Conservation (phyloP, 2,113 vertebrate species). For the Stegostoma tigrinum region DNA sequence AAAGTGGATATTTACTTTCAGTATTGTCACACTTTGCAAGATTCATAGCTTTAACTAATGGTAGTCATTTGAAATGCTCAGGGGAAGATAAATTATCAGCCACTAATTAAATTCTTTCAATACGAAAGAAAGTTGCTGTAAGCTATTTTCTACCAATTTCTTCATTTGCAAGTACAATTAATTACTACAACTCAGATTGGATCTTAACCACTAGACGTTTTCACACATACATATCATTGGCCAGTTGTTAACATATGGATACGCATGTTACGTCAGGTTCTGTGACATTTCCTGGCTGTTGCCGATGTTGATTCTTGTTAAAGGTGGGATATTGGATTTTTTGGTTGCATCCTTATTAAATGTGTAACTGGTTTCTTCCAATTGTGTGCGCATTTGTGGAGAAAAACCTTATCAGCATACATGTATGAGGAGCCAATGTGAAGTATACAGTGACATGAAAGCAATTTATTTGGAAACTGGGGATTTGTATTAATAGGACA, state of each 20-base stretch:
- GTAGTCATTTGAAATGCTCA: conserved; percentile 24
- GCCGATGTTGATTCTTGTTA: background rate
- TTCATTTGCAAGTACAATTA: conserved; percentile 34
- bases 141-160: conserved; percentile 33
- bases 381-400: background rate
- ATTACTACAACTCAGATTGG: conserved; percentile 26
- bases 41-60: conserved; percentile 28
- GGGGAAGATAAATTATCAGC: conserved; percentile 30
- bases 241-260: conserved; percentile 6
- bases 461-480: conserved; percentile 24
- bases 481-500: background rate
- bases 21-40: background rate
- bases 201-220: conserved; percentile 3
- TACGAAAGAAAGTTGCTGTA: conserved; percentile 34
- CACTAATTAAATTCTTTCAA: conserved; percentile 37
- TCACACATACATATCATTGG: background rate
- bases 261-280: background rate
- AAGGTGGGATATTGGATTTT: conserved; percentile 25
- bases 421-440: background rate
- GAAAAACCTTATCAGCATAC: background rate
- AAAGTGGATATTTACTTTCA: conserved; percentile 26
- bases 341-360: conserved; percentile 20
- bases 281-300: background rate
- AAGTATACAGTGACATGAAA: background rate
- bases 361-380: conserved; percentile 9